These are phyloP conservation scores for human DNA, from an alignment of 2,113 vertebrate genomes.

Conservation along the genomic window DNA sequence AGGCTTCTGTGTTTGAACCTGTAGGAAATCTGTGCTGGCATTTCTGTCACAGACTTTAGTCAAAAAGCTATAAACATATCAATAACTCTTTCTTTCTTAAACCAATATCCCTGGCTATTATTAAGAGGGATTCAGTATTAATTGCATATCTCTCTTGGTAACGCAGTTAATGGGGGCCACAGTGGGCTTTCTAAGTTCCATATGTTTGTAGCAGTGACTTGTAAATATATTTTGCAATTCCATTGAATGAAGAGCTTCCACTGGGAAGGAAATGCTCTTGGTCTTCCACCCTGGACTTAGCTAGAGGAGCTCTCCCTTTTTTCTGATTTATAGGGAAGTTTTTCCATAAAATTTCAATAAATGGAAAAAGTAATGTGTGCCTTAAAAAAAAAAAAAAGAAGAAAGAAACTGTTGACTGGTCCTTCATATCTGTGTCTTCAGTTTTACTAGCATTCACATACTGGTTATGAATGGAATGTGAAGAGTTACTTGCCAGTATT, in stretches of 20 bases:
- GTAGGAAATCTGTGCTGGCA: neutral
- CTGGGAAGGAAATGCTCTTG: neutral
- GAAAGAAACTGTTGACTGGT: neutral
- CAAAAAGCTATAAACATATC: neutral
- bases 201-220: neutral
- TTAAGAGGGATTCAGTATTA: neutral
- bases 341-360: neutral
- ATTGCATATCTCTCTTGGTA: neutral
- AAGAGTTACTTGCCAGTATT: neutral
- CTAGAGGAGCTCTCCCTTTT: neutral
- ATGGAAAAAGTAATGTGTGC: neutral
- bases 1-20: neutral
- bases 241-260: neutral
- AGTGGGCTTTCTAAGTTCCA: neutral
- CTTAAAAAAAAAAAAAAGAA: neutral
- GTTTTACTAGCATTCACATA: neutral
- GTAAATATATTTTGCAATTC: neutral
- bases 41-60: neutral
- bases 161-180: neutral
- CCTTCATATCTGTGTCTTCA: neutral
- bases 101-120: neutral
- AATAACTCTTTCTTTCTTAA: neutral
- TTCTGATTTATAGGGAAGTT: neutral
- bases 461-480: neutral
- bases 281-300: neutral